These are phyloP conservation scores for Gulo gulo DNA, from an alignment of 2,113 vertebrate species.

Conservation along the genomic window DNA sequence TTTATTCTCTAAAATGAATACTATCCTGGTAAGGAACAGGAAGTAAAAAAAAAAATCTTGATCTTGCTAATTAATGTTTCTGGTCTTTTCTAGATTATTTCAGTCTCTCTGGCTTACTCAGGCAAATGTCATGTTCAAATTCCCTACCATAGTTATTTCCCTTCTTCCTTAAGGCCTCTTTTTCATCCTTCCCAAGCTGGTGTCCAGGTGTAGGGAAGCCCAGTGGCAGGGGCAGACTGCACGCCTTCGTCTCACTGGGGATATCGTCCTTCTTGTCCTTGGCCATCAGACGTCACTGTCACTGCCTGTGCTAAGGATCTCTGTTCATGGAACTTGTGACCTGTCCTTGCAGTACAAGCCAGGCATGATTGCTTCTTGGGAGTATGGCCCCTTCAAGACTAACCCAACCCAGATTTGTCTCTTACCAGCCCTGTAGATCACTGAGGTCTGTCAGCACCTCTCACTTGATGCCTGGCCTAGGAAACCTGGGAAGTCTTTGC, in stretches of 20 bases:
- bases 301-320: background rate
- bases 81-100: background rate
- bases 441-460: background rate
- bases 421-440: background rate
- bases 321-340: background rate
- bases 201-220: background rate
- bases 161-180: background rate
- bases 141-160: background rate
- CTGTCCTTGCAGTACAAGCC: background rate
- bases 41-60: background rate
- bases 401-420: background rate
- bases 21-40: background rate
- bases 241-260: background rate
- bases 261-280: background rate
- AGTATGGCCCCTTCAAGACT: background rate
- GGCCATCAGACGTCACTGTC: background rate
- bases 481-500: background rate
- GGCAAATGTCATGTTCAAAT: background rate
- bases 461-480: background rate
- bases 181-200: background rate
- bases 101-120: background rate
- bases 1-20: background rate
- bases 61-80: background rate
- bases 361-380: background rate
- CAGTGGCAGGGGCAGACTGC: fast-evolving